These are phyloP conservation scores for Catharus fuscescens DNA, from an alignment of 2,113 vertebrate species.

Conservation along the genomic window DNA sequence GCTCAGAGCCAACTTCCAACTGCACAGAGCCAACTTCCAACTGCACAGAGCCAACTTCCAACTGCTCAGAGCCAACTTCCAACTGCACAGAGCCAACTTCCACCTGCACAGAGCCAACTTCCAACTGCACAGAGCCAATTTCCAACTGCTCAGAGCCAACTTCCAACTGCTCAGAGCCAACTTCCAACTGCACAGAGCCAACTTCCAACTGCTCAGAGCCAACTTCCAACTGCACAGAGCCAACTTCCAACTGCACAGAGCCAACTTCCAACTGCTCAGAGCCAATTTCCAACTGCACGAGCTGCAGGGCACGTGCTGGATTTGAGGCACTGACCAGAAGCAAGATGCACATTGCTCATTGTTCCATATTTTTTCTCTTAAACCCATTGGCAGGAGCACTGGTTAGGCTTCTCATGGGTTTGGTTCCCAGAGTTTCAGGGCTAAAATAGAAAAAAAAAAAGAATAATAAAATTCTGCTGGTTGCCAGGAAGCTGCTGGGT, in stretches of 20 bases:
- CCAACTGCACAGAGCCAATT: no score
- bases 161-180: no score
- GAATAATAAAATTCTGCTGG: not conserved
- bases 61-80: not conserved
- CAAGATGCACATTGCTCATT: not conserved
- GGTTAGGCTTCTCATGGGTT: not conserved
- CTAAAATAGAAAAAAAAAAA: not conserved
- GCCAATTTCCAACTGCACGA: not conserved
- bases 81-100: not conserved
- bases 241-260: no score
- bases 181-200: no score
- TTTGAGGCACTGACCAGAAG: not conserved
- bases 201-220: no score
- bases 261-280: not conserved
- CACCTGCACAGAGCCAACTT: not conserved
- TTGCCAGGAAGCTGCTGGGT: not conserved
- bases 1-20: not conserved
- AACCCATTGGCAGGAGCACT: not conserved
- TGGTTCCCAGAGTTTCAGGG: not conserved
- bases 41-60: not conserved
- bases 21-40: not conserved
- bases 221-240: no score
- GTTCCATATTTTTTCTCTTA: not conserved
- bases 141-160: no score
- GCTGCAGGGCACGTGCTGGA: accelerated